These are phyloP conservation scores for Pantherophis guttatus DNA, from an alignment of 2,113 vertebrate genomes.

Conservation along the genomic window DNA sequence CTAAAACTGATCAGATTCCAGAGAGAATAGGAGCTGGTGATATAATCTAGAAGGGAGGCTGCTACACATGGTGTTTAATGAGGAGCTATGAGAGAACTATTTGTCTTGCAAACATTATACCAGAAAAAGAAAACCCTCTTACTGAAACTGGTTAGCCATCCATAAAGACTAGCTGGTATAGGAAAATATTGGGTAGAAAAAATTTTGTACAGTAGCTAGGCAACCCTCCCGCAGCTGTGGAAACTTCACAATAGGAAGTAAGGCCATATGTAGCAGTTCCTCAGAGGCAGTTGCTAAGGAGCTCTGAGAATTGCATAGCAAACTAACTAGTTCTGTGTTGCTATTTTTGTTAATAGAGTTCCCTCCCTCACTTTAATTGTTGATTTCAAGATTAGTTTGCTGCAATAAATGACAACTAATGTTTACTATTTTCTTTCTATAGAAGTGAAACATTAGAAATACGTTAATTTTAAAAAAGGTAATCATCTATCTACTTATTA, in stretches of 20 bases:
- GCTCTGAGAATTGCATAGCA: neutral
- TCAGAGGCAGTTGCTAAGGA: neutral
- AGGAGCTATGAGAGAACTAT: neutral
- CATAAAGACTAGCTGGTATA: neutral
- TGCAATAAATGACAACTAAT: neutral
- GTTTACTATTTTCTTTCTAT: neutral
- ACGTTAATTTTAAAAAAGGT: neutral
- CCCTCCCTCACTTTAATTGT: neutral
- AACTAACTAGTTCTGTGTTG: neutral
- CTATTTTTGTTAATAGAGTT: slow-evolving; percentile 18
- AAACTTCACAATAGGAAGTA: neutral
- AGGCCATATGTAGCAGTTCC: slow-evolving; percentile 14
- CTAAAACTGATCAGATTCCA: neutral
- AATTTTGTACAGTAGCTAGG: neutral
- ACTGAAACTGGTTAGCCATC: slow-evolving; percentile 5
- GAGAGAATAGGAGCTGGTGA: neutral
- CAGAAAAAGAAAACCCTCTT: neutral
- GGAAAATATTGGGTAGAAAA: neutral
- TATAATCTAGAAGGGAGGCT: neutral
- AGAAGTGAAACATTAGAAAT: neutral
- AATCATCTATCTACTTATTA: neutral
- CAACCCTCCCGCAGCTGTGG: slow-evolving; percentile 13
- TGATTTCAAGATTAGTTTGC: neutral
- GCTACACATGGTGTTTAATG: neutral
- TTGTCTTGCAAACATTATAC: neutral